Evolutionary conservation across 2,888 invertebrate genomes (phyloP).

Genomic region (Gastracanthus pulcherrimus): DNA sequence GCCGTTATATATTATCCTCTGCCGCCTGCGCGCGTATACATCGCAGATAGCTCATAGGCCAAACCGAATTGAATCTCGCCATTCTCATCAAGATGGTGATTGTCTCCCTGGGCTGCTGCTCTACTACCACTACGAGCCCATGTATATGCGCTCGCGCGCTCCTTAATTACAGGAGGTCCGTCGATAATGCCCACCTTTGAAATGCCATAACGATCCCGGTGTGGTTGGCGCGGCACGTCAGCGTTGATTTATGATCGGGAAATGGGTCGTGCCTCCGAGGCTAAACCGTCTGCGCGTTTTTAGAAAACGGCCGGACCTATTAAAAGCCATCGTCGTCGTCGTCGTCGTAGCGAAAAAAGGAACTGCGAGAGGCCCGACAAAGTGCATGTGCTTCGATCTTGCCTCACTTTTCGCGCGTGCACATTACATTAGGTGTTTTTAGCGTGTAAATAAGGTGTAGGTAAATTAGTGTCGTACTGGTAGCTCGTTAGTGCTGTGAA

Average conservation of each 20-base stretch:
- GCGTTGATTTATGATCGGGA: constrained; percentile 76
- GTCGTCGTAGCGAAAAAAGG: no score
- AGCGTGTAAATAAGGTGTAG: no score
- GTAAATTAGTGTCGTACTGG: no score
- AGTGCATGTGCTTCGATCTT: no score
- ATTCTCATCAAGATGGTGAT: constrained; percentile 72
- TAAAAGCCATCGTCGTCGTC: constrained; percentile 59
- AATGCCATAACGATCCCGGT: constrained; percentile 67
- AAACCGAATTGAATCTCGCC: constrained; percentile 70
- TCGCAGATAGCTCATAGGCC: not conserved
- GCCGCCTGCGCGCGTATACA: not conserved
- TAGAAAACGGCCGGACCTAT: constrained; percentile 67
- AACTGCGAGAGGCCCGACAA: no score
- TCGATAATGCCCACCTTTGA: constrained; percentile 74
- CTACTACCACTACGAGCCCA: no score
- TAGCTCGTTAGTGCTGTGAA: no score
- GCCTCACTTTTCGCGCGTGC: no score
- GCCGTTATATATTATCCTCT: not conserved
- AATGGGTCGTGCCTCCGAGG: constrained; percentile 74
- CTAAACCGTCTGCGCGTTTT: constrained; percentile 69
- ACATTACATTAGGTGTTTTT: no score
- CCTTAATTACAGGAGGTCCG: constrained; percentile 73
- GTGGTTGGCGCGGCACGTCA: constrained; percentile 68
- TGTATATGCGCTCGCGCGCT: constrained; percentile 4
- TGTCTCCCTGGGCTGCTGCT: constrained; percentile 65